Base-by-base conservation (phyloP, 2,888 invertebrate species). In the Tetanocera ferruginea region DNA sequence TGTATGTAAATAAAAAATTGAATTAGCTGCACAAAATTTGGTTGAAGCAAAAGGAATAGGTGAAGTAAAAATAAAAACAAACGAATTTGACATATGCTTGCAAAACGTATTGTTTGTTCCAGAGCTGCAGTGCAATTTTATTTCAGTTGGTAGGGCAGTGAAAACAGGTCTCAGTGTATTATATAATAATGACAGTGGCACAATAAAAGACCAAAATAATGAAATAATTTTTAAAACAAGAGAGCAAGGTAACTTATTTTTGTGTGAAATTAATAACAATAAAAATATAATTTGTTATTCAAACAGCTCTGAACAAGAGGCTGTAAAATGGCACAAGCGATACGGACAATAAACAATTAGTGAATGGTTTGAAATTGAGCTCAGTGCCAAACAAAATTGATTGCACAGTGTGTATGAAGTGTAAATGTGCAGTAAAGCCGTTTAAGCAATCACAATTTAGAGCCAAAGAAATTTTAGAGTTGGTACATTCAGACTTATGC, bases 11-110 rank as follows among this genome's bases (percentile, higher is more conserved):
- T 67, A 74, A 43, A 67, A 66, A 34, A 51, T 71, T 6, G 28
- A 25, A 23, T 9, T 71, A 49, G 71, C 72, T 23, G 71, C 52
- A 6, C 28, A 60, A 49, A 76, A 76, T 25, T 70, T 25, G 31
- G 34, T 67, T 14, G 64, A 70, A 31, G 75, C 75, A 14, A 28
- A 72, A 71, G 76, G 78, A 6, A 23, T 52, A 0, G 78, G 78
- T 25, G 51, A 69, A n/a, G 51, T 77, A 23, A 62, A 74, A 25
- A n/a, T 74, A 17, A 60, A 74, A 62, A 74, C 64, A 37, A 74
- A 43, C 9, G 62, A 74, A 34, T 62, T 62, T 64, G 37, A 17
- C 43, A 49, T 62, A 25, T n/a, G 60, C n/a, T 43, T 74, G n/a
- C 17, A 74, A 17, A 55, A 74, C 4, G 60, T 60, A 17, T 62